Evolutionary conservation across 2,113 vertebrate species (phyloP), one percentile per base, ranked within the genome.

Genomic region (Lophura nycthemera): DNA sequence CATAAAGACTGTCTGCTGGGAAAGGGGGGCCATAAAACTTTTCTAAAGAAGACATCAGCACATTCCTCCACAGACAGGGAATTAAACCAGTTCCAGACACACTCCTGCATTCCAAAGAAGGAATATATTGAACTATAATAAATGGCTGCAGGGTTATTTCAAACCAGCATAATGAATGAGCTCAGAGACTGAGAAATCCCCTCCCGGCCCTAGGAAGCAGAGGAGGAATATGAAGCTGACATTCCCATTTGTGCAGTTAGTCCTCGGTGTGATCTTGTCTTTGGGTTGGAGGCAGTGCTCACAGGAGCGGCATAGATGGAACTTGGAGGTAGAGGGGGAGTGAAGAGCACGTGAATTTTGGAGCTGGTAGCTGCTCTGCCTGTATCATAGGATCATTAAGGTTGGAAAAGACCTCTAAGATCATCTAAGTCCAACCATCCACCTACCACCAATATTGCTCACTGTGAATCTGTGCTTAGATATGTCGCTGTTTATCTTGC

Each of bases 81-180:
- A 88, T 75, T 81, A 81, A 7, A 13, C 30, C 3, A 0, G 21
- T 81, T 90, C 57, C 54, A 88, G 48, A 72, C 17, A 25, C 2
- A 4, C 36, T 90, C 59, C 57, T 75, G 70, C 61, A 82, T 94
- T 40, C 72, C 65, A 79, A 86, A 83, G 91, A 77, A 83, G 76
- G 89, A 71, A 59, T 67, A 73, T 22, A 57, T n/a, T 0, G 0
- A 89, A 78, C 4, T 20, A 61, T 69, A 69, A 91, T 86, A 90
- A 88, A 86, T 63, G 73, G 73, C 76, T 65, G 61, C 69, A 65
- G 52, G 57, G 65, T 86, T 92, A 92, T 83, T 95, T 94, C 65
- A 48, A 86, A 63, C 21, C 8, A 47, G 88, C 61, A 76, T 92
- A 87, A 95, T 88, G 89, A 93, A 95, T 88, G 71, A 95, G 72